Evolutionary conservation across 2,113 vertebrate genomes (phyloP).

Genomic region (Dissostichus mawsoni): DNA sequence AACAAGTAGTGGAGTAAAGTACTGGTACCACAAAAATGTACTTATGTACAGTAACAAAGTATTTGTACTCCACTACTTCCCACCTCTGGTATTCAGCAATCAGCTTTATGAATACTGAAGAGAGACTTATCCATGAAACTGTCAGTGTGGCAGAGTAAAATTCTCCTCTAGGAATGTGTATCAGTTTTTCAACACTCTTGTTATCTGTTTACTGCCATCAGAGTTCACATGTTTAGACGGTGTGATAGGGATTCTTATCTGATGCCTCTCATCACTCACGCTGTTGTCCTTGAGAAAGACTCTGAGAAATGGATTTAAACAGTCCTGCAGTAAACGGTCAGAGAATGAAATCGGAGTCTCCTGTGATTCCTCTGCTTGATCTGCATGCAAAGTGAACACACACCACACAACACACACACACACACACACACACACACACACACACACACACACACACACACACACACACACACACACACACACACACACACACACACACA

Average conservation of each 20-base stretch:
- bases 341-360: neutral
- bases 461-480: conserved; percentile 26
- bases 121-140: too few relatives aligned
- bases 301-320: neutral
- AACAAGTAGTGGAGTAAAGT: too few relatives aligned
- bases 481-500: neutral
- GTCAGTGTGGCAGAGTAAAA: too few relatives aligned
- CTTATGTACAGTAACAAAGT: too few relatives aligned
- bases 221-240: neutral
- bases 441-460: neutral
- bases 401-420: neutral
- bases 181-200: too few relatives aligned
- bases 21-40: too few relatives aligned
- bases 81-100: too few relatives aligned
- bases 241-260: neutral
- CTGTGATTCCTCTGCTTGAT: neutral
- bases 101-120: too few relatives aligned
- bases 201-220: neutral
- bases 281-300: neutral
- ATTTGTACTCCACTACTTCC: too few relatives aligned
- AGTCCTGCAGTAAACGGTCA: neutral
- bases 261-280: neutral
- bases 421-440: neutral
- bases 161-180: too few relatives aligned
- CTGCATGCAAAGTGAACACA: conserved; percentile 10